Evolutionary conservation across 30 jellyfish, hydroid and myxozoan genomes (phyloP).

Genomic region (Rhopilema esculentum): DNA sequence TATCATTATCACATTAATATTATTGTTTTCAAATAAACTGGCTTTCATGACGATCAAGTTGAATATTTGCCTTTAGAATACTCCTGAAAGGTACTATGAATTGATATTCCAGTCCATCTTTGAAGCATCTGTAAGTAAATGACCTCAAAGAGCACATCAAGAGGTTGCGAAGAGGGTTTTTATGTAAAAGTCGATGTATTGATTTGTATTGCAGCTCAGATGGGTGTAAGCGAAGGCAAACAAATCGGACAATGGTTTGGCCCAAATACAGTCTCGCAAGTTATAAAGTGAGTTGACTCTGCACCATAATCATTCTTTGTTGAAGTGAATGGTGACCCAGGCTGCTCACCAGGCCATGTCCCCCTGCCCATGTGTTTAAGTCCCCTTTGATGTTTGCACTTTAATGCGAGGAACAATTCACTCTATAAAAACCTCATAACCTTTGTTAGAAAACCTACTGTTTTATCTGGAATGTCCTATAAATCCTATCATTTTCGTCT

Average conservation of each 20-base stretch:
- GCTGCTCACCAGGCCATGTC: not conserved
- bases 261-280: constrained; percentile 98
- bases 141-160: too few relatives aligned
- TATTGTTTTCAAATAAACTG: too few relatives aligned
- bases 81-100: too few relatives aligned
- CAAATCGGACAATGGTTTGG: constrained; percentile 99
- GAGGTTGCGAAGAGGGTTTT: too few relatives aligned
- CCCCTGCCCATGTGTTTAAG: constrained; percentile 3
- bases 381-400: too few relatives aligned
- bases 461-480: not conserved
- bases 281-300: constrained; percentile 63
- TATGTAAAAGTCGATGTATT: not conserved
- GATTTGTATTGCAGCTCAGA: constrained; percentile 80
- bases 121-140: too few relatives aligned
- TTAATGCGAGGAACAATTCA: too few relatives aligned
- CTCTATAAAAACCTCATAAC: too few relatives aligned
- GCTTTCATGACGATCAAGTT: too few relatives aligned
- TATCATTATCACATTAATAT: too few relatives aligned
- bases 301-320: not conserved
- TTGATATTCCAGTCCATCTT: too few relatives aligned
- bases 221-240: constrained; percentile 99
- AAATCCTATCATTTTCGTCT: not conserved
- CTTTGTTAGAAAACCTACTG: not conserved
- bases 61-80: too few relatives aligned
- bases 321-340: not conserved